A percentile compares a stretch with the other conserved stretches of the same genome.
Evolutionary conservation across 1,140 invertebrate genomes (phyloP).

Genomic region (Caenorhabditis inopinata): DNA sequence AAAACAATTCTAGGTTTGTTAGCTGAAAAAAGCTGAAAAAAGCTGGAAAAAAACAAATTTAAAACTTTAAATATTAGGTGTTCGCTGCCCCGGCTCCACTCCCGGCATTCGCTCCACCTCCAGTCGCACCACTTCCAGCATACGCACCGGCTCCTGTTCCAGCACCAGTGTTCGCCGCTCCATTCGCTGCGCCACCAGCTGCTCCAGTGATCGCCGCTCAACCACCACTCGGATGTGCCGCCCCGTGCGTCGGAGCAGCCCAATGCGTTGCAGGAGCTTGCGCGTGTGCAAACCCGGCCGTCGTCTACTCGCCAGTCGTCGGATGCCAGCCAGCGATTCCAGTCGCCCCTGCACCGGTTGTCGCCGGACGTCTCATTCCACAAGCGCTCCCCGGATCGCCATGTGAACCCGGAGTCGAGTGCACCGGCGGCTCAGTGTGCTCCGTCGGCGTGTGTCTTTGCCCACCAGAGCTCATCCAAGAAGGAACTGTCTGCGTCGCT

Average conservation of each 20-base stretch:
- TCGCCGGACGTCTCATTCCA: constrained; percentile 58
- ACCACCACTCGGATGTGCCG: constrained; percentile 40
- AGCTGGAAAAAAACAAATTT: no score
- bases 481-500: constrained; percentile 59
- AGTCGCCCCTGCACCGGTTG: constrained; percentile 52
- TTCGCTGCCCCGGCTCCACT: background rate
- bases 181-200: constrained; percentile 37
- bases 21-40: no score
- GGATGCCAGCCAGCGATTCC: constrained; percentile 48
- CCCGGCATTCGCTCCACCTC: constrained; percentile 9
- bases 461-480: constrained; percentile 59
- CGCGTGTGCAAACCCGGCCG: constrained; percentile 44
- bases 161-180: constrained; percentile 35
- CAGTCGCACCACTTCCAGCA: constrained; percentile 20
- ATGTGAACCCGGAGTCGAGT: constrained; percentile 62
- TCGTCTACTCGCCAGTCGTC: constrained; percentile 52
- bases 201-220: constrained; percentile 31
- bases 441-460: constrained; percentile 59
- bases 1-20: no score
- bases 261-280: constrained; percentile 49
- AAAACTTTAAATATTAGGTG: background rate
- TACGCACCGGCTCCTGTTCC: constrained; percentile 38
- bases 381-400: constrained; percentile 61
- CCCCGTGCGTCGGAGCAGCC: constrained; percentile 40
- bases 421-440: constrained; percentile 60